These are phyloP conservation scores for Proterorhinus semilunaris DNA, from an alignment of 2,113 vertebrate species.

Conservation along the genomic window DNA sequence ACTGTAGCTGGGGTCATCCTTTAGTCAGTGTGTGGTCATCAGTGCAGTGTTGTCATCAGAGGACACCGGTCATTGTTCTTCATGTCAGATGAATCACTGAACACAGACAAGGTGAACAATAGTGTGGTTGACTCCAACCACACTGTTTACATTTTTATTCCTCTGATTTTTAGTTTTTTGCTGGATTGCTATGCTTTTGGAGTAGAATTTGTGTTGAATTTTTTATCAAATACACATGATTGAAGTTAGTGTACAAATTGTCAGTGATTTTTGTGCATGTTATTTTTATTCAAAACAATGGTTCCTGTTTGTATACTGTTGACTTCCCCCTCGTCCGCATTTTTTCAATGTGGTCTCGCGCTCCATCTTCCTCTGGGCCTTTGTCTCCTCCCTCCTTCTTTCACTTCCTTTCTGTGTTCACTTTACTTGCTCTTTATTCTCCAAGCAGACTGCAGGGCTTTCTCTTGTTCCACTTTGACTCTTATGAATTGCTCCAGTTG, in stretches of 20 bases:
- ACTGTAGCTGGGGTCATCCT: slow-evolving; percentile 5
- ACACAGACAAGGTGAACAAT: too few relatives aligned
- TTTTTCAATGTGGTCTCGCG: neutral
- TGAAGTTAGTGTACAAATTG: too few relatives aligned
- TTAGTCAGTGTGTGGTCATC: slow-evolving; percentile 50
- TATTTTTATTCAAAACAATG: neutral
- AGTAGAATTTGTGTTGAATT: too few relatives aligned
- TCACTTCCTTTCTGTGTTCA: slow-evolving; percentile 34
- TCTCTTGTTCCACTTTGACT: slow-evolving; percentile 29
- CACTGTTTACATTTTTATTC: too few relatives aligned
- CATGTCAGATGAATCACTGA: too few relatives aligned
- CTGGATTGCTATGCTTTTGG: too few relatives aligned
- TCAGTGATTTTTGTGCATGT: neutral
- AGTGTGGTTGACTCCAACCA: too few relatives aligned
- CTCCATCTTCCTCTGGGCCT: neutral
- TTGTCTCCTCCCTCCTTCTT: slow-evolving; percentile 4
- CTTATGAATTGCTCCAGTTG: slow-evolving; percentile 27
- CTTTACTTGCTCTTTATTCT: slow-evolving; percentile 16
- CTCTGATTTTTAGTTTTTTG: too few relatives aligned
- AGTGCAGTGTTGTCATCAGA: slow-evolving; percentile 12
- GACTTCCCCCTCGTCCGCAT: neutral
- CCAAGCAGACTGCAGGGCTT: slow-evolving; percentile 19
- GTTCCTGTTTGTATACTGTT: neutral
- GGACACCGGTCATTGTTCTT: neutral
- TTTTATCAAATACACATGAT: too few relatives aligned